A percentile compares a stretch with the other conserved stretches of the same genome.
These are phyloP conservation scores for Phainopepla nitens DNA, from an alignment of 2,113 vertebrate species.

Conservation along the genomic window DNA sequence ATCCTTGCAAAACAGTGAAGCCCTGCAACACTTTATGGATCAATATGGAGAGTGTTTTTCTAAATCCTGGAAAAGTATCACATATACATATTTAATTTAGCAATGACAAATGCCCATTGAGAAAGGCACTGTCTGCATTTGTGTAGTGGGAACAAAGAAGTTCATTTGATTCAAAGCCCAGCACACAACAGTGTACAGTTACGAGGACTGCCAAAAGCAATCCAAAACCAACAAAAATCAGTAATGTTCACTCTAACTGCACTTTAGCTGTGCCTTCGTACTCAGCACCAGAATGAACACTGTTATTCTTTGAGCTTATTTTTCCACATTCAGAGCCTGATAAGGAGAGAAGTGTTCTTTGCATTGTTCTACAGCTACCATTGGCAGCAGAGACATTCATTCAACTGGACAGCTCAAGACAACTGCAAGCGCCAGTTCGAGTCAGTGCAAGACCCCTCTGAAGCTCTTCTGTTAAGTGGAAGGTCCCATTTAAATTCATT, in stretches of 20 bases:
- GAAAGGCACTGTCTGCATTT: conserved; percentile 1
- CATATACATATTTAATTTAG: conserved; percentile 28
- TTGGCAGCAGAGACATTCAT: neutral
- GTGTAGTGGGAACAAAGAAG: neutral
- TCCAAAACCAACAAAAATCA: conserved; percentile 34
- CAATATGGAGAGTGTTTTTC: conserved; percentile 45
- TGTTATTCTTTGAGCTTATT: conserved; percentile 15
- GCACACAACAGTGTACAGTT: neutral
- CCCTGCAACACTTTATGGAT: conserved; percentile 15
- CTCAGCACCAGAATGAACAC: conserved; percentile 1
- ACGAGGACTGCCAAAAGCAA: neutral
- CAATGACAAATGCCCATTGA: conserved; percentile 13
- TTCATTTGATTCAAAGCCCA: neutral
- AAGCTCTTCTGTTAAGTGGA: conserved; percentile 36
- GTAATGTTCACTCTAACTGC: conserved; percentile 35
- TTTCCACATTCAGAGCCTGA: neutral
- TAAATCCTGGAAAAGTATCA: conserved; percentile 12
- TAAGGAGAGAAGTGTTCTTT: conserved; percentile 17
- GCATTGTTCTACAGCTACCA: neutral
- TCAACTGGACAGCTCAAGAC: neutral
- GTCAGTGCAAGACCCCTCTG: conserved; percentile 23
- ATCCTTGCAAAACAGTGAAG: neutral
- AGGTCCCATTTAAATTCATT: neutral
- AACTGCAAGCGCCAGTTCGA: neutral
- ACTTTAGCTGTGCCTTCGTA: neutral